Percentiles rank a stretch among this genome's conserved stretches.
Evolutionary conservation across 2,113 vertebrate species (phyloP).

Genomic region (Pteronura brasiliensis): DNA sequence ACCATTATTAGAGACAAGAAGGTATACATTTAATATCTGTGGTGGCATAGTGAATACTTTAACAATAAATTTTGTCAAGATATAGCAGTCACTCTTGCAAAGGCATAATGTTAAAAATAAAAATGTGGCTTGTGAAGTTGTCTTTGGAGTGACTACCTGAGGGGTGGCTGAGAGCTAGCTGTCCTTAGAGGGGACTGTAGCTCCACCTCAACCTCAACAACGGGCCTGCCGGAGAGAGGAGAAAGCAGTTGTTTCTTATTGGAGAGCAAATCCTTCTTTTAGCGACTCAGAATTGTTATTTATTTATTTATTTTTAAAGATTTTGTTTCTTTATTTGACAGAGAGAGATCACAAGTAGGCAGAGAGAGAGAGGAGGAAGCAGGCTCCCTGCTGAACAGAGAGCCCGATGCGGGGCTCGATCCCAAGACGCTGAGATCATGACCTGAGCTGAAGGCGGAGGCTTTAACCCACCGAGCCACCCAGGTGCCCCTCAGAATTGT

Average conservation of each 20-base stretch:
- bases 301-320: no score
- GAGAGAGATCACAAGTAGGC: no score
- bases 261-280: neutral
- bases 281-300: neutral
- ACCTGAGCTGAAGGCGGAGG: no score
- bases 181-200: no score
- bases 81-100: neutral
- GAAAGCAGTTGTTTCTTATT: neutral
- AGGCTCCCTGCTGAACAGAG: no score
- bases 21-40: neutral
- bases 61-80: constrained; percentile 38
- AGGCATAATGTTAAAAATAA: neutral
- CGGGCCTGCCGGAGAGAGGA: neutral
- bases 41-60: neutral
- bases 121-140: neutral
- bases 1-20: constrained; percentile 1
- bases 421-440: no score
- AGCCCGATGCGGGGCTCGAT: no score
- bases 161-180: neutral
- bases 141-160: neutral
- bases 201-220: neutral
- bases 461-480: no score
- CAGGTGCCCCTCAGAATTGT: neutral
- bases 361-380: no score
- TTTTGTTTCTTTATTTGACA: no score